Evolutionary conservation across 2,113 vertebrate genomes (phyloP).

Genomic region (Sitta europaea): DNA sequence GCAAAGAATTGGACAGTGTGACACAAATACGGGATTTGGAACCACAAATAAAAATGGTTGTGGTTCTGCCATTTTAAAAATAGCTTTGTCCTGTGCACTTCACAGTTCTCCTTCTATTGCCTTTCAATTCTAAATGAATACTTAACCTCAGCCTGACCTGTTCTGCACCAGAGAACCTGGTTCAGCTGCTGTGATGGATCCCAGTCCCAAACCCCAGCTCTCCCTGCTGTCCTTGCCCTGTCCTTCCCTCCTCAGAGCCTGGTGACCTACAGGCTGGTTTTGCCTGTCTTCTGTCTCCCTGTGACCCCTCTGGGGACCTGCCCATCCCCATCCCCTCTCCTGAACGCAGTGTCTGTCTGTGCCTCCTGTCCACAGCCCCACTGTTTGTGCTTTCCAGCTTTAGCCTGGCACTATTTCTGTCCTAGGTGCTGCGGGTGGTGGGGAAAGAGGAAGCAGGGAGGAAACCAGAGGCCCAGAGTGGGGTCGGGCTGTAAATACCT

Average conservation of each 20-base stretch:
- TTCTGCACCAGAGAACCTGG: background rate
- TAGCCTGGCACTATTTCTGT: slow-evolving; percentile 49
- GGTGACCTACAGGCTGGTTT: background rate
- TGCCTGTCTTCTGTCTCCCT: background rate
- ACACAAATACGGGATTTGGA: slow-evolving; percentile 46
- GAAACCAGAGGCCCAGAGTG: background rate
- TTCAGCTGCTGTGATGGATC: background rate
- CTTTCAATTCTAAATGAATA: slow-evolving; percentile 37
- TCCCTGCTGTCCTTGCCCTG: background rate
- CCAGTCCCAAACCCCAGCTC: background rate
- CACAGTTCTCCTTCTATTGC: slow-evolving; percentile 51
- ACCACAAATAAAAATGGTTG: slow-evolving; percentile 56
- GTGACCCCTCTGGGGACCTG: background rate
- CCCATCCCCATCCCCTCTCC: background rate
- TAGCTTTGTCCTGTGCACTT: slow-evolving; percentile 54
- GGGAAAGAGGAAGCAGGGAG: slow-evolving; percentile 18
- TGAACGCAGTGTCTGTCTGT: background rate
- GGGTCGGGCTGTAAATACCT: slow-evolving; percentile 25
- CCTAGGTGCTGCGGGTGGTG: background rate
- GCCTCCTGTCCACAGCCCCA: background rate
- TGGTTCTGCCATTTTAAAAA: slow-evolving; percentile 62
- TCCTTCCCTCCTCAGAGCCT: background rate
- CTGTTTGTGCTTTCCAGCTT: slow-evolving; percentile 52
- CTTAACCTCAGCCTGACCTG: slow-evolving; percentile 35
- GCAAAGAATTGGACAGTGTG: slow-evolving; percentile 46